Base-by-base conservation (phyloP, 1,140 invertebrate genomes). In the Babylonia areolata region DNA sequence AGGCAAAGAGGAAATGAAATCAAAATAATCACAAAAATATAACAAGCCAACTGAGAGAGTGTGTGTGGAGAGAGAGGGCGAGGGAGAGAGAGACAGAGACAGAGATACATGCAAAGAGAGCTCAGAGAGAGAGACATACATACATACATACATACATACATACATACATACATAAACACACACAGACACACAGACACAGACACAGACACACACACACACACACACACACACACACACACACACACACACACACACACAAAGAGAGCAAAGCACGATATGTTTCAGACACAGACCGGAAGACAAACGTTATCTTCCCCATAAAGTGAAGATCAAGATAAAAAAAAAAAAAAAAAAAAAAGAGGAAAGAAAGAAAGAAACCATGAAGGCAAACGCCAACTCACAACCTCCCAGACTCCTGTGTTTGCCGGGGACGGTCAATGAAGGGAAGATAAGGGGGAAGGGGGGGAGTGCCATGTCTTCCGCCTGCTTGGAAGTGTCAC, bases 151-250 rank as follows among this genome's bases (percentile, higher is more conserved):
- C 17, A 64, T 23, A 64, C 58, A 64, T 23, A 64, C 58, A 64
- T 23, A 64, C 58, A 28, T 5, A n/a, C 58, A 69, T 28, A 31
- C 23, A 69, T 23, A 69, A 12, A 69, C 58, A 69, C 20, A 69
- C 58, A 69, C 1, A 0, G 15, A 69, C 58, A 69, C 20, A 69
- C 58, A 69, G 15, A 69, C 58, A 69, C 2, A 3, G 6, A 69
- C 58, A 69, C 58, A 69, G 15, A 69, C 58, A 69, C 58, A 69
- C 2, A 3, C 58, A 69, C 58, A 69, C 58, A 6, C 58, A 6
- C 58, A 69, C 58, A 69, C 58, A 69, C 58, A 69, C 58, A 69
- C 58, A 69, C 58, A 69, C 58, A 69, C 58, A 69, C 58, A 69
- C 58, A 69, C 58, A 69, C 58, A 69, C 58, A 69, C 58, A 69